phyloP scores from a whole-genome alignment of 2,888 invertebrate genomes.

The Orthosia incerta region DNA sequence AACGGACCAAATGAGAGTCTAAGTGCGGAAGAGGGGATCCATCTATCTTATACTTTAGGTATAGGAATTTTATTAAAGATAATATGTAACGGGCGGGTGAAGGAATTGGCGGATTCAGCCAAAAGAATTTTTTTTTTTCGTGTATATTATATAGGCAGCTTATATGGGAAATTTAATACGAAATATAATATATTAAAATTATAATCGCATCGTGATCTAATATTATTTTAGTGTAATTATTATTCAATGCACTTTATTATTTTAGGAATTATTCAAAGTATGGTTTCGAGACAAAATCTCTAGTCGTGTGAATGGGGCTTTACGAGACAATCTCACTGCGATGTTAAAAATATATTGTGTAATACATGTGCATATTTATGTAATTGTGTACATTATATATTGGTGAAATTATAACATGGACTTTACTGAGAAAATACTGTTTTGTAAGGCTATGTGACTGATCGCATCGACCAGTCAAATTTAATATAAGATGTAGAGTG shows the following conservation, averaged over 20 bases:
- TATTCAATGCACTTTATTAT: slow-evolving; percentile 21
- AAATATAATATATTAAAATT: background rate
- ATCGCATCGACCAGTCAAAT: slow-evolving; percentile 52
- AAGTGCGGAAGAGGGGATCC: too few species aligned
- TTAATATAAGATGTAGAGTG: slow-evolving; percentile 11
- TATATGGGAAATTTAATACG: background rate
- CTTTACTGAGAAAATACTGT: slow-evolving; percentile 31
- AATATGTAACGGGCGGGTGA: background rate
- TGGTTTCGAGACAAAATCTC: slow-evolving; percentile 50
- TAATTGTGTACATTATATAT: slow-evolving; percentile 32
- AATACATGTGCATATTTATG: slow-evolving; percentile 38
- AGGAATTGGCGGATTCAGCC: background rate
- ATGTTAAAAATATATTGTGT: slow-evolving; percentile 33
- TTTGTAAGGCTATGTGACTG: slow-evolving; percentile 31
- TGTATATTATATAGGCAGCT: slow-evolving; percentile 1
- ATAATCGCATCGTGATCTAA: slow-evolving; percentile 20
- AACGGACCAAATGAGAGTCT: too few species aligned
- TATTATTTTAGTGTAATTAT: slow-evolving; percentile 19
- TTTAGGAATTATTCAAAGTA: slow-evolving; percentile 26
- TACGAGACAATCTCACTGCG: slow-evolving; percentile 59
- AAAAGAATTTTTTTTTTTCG: background rate
- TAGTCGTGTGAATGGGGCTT: slow-evolving; percentile 63
- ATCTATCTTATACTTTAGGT: background rate
- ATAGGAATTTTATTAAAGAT: background rate
- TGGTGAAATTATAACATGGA: slow-evolving; percentile 6